Evolutionary conservation across 92 coral and sea anemone genomes (phyloP).

Genomic region (Phenganax stokvisi): DNA sequence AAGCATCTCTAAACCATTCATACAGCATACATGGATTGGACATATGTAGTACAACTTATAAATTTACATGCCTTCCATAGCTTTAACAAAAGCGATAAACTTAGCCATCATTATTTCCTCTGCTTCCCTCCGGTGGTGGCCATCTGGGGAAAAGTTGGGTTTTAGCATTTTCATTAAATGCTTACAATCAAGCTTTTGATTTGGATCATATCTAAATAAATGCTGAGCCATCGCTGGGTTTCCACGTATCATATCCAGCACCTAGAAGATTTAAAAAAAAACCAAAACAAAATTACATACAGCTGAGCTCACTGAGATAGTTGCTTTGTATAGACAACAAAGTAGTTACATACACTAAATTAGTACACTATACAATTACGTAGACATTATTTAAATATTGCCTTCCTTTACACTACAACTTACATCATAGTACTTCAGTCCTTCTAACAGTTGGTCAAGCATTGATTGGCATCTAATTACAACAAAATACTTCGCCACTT

Average conservation of each 20-base stretch:
- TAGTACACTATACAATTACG: background rate
- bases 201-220: constrained; percentile 14
- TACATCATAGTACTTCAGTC: constrained; percentile 32
- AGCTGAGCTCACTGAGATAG: background rate
- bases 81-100: constrained; percentile 45
- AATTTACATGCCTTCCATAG: constrained; percentile 32
- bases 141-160: constrained; percentile 48
- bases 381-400: background rate
- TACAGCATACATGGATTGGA: too few relatives aligned
- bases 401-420: background rate
- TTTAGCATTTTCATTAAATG: constrained; percentile 38
- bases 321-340: background rate
- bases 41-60: too few relatives aligned
- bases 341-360: background rate
- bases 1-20: too few relatives aligned
- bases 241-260: constrained; percentile 29
- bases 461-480: constrained; percentile 46
- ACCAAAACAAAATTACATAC: background rate
- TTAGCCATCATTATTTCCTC: constrained; percentile 53
- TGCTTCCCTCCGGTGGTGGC: constrained; percentile 44
- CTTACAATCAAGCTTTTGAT: constrained; percentile 39
- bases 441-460: constrained; percentile 39
- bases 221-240: constrained; percentile 25
- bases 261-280: background rate
- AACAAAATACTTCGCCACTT: constrained; percentile 51